Base-by-base conservation (phyloP, 2,113 vertebrate species). In the Empidonax alnorum region DNA sequence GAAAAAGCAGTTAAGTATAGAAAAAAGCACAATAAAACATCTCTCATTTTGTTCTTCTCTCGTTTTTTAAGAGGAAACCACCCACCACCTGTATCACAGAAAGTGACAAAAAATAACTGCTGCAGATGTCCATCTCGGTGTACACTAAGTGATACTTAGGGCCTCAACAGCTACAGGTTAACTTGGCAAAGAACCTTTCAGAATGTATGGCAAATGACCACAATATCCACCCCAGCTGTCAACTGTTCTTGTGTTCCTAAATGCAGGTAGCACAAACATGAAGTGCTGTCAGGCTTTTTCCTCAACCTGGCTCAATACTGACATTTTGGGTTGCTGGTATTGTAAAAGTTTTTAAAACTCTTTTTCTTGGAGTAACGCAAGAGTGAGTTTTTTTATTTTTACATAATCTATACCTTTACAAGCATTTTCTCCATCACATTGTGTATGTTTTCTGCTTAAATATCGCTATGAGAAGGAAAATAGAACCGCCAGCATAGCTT, bases 401-500 rank as follows among this genome's bases (percentile, higher is more conserved):
- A 44, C 28, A 63, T 77, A 67, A 77, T 7, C 24, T 77, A 39
- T 66, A 65, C 8, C 24, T 82, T 92, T 31, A 59, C 42, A 68
- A 66, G 42, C 18, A 63, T 66, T 87, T 90, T 84, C 62, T 41
- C 61, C 20, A 17, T 75, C 55, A 41, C 33, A 67, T 7, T 86
- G 55, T 46, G 67, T 8, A 81, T 80, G 37, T 63, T 79, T 82
- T 72, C 80, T 23, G 39, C 68, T 94, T 87, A 88, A 79, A 73
- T 69, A 77, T 44, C 82, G 20, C 59, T 61, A 89, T 89, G 63
- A 93, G 76, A 95, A 95, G 42, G 80, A 85, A 68, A 85, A 87
- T 33, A 94, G 79, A 96, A 95, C 62, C 83, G 80, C 92, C 84
- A 93, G 71, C 95, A 93, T 81, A 97, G 89, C 96, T 97, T 97